phyloP scores from a whole-genome alignment of 2,797 vertebrate species.

The Caiman crocodilus region DNA sequence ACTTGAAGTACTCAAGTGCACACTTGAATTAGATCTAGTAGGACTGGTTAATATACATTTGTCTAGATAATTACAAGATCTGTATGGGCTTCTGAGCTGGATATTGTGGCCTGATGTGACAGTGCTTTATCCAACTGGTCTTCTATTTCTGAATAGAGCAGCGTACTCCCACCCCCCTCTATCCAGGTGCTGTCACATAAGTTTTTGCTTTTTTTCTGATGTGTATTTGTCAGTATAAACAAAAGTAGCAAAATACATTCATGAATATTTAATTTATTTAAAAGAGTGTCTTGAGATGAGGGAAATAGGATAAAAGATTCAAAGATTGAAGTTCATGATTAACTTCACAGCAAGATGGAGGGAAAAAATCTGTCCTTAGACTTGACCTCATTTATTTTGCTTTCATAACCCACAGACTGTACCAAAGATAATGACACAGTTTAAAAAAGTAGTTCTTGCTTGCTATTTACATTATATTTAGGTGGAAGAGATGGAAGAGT shows the following conservation, averaged over 20 bases:
- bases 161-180: too few relatives aligned
- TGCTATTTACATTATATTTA: background rate
- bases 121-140: background rate
- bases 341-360: background rate
- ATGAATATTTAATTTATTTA: background rate
- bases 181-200: too few relatives aligned
- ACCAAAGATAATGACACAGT: background rate
- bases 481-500: background rate
- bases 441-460: background rate
- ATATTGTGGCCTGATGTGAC: background rate
- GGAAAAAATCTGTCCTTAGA: background rate
- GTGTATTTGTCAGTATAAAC: background rate
- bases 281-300: background rate
- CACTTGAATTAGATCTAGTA: background rate
- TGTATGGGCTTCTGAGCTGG: background rate
- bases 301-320: background rate
- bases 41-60: background rate
- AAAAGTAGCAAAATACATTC: background rate
- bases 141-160: background rate
- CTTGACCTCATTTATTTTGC: background rate
- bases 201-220: background rate
- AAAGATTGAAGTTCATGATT: background rate
- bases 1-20: constrained; percentile 17
- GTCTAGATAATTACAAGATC: background rate
- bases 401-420: background rate